Evolutionary conservation across 2,797 vertebrate species (phyloP).

Genomic region (Typhlichthys subterraneus): DNA sequence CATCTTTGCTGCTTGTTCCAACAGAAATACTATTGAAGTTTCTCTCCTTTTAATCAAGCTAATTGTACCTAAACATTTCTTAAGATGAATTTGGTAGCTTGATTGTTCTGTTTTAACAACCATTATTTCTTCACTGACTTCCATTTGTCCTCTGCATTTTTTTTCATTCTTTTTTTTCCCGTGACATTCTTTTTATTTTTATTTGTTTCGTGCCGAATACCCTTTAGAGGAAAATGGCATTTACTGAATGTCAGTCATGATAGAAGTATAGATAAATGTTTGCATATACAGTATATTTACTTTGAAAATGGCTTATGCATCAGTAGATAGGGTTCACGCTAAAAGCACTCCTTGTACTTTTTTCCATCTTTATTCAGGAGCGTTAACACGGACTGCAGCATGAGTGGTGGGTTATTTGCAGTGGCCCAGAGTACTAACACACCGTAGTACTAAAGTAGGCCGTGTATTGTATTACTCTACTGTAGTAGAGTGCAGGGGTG

Average conservation of each 20-base stretch:
- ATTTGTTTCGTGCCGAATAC: slow-evolving; percentile 33
- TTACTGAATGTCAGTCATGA: slow-evolving; percentile 47
- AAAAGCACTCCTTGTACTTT: slow-evolving; percentile 74
- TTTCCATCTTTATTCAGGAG: slow-evolving; percentile 18
- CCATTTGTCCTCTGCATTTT: slow-evolving; percentile 33
- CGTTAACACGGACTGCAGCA: slow-evolving; percentile 51
- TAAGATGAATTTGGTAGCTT: slow-evolving; percentile 57
- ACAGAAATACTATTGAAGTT: slow-evolving; percentile 32
- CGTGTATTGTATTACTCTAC: slow-evolving; percentile 39
- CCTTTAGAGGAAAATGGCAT: slow-evolving; percentile 17
- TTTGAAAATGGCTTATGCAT: slow-evolving; percentile 61
- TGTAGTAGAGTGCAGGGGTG: slow-evolving; percentile 23
- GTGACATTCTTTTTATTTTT: slow-evolving; percentile 19
- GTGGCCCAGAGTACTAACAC: slow-evolving; percentile 63
- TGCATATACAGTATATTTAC: slow-evolving; percentile 29
- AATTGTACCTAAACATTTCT: slow-evolving; percentile 42
- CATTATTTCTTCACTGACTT: slow-evolving; percentile 50
- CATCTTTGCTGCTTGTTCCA: slow-evolving; percentile 67
- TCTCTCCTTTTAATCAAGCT: slow-evolving; percentile 29
- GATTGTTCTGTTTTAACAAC: slow-evolving; percentile 63
- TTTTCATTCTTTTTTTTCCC: slow-evolving; percentile 10
- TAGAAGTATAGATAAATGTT: slow-evolving; percentile 39
- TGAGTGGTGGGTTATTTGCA: slow-evolving; percentile 52
- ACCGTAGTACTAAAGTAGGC: slow-evolving; percentile 46
- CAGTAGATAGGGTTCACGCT: slow-evolving; percentile 59